Conservation (phyloP, 2,888 invertebrate genomes). For the Diaprepes abbreviatus region DNA sequence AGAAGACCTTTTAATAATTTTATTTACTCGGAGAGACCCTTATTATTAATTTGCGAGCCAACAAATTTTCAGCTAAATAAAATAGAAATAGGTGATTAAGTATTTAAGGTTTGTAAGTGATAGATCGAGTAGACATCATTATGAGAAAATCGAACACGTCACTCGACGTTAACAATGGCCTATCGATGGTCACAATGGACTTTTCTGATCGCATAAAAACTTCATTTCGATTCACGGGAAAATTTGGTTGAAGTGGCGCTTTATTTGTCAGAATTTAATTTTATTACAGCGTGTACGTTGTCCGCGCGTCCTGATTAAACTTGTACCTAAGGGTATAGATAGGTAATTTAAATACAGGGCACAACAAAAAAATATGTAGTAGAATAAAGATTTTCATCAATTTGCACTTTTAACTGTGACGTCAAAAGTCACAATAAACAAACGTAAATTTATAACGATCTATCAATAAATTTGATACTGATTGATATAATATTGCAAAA, state of each 20-base stretch:
- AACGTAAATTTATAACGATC: too few relatives aligned
- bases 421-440: too few relatives aligned
- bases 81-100: constrained; percentile 60
- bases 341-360: too few relatives aligned
- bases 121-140: constrained; percentile 61
- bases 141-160: constrained; percentile 60
- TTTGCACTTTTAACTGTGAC: too few relatives aligned
- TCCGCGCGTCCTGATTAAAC: neutral
- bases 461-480: too few relatives aligned
- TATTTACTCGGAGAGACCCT: constrained; percentile 1
- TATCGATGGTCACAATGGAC: constrained; percentile 46
- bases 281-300: constrained; percentile 6
- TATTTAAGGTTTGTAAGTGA: constrained; percentile 64
- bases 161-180: constrained; percentile 49
- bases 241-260: constrained; percentile 36
- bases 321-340: too few relatives aligned
- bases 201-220: constrained; percentile 49
- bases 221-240: constrained; percentile 39
- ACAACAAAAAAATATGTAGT: too few relatives aligned
- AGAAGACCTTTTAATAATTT: neutral
- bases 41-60: constrained; percentile 21
- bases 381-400: too few relatives aligned
- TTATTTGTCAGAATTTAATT: constrained; percentile 38
- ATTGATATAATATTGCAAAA: too few relatives aligned
- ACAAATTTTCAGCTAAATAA: constrained; percentile 40